Evolutionary conservation across 2,888 invertebrate species (phyloP).

Genomic region (Chelonus formosanus): DNA sequence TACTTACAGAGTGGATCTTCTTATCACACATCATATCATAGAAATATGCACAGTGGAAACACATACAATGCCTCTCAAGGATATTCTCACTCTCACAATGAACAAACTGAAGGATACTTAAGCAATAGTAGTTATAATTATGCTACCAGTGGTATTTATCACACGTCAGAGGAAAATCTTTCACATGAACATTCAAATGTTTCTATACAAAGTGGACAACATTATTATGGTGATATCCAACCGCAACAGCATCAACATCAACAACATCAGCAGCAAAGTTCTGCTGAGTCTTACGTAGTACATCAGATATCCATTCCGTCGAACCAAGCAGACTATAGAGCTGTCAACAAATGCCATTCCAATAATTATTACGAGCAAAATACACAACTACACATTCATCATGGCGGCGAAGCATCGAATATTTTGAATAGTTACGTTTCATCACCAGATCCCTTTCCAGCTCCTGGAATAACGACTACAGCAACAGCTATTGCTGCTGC

Average conservation of each 20-base stretch:
- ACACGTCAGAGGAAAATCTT: conserved; percentile 51
- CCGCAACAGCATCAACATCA: conserved; percentile 63
- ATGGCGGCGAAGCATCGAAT: conserved; percentile 67
- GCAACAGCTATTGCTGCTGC: conserved; percentile 65
- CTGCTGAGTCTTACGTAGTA: conserved; percentile 51
- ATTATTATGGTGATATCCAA: conserved; percentile 67
- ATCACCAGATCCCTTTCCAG: conserved; percentile 66
- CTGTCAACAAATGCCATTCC: conserved; percentile 55
- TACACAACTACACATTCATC: conserved; percentile 59
- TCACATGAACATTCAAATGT: conserved; percentile 65
- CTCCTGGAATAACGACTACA: conserved; percentile 64
- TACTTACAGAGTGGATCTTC: conserved; percentile 67
- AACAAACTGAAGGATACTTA: conserved; percentile 56
- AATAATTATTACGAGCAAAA: conserved; percentile 58
- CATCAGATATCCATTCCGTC: conserved; percentile 53
- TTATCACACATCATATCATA: conserved; percentile 64
- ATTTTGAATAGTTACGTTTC: conserved; percentile 65
- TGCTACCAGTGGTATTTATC: conserved; percentile 49
- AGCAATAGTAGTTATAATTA: conserved; percentile 55
- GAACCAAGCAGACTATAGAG: conserved; percentile 50
- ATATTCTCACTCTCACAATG: conserved; percentile 41
- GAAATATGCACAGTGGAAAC: conserved; percentile 52
- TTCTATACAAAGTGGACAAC: conserved; percentile 61
- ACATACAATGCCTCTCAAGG: conserved; percentile 47
- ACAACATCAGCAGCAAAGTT: conserved; percentile 48